Percentiles rank a stretch among this genome's conserved stretches.
These are phyloP conservation scores for Acanthurus tractus DNA, from an alignment of 2,797 vertebrate species.

Conservation along the genomic window DNA sequence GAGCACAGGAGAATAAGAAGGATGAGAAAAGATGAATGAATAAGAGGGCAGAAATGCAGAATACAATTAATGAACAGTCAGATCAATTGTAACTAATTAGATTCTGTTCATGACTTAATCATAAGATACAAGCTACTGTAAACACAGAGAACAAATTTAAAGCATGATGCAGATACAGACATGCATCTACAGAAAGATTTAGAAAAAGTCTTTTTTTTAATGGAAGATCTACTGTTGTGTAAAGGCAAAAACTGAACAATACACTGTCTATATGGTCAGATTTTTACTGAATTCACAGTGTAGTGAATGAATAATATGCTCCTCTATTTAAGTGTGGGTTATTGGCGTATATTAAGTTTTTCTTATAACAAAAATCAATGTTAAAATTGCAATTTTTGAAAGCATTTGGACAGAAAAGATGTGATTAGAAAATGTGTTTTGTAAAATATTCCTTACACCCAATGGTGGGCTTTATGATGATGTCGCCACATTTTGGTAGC, in stretches of 20 bases:
- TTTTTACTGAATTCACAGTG: background rate
- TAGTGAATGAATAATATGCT: background rate
- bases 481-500: background rate
- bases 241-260: background rate
- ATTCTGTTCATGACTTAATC: slow-evolving; percentile 20
- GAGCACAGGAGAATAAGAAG: slow-evolving; percentile 1
- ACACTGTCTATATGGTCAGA: background rate
- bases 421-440: background rate
- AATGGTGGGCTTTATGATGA: background rate
- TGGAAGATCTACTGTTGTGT: background rate
- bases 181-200: background rate
- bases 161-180: background rate
- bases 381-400: background rate
- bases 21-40: slow-evolving; percentile 16
- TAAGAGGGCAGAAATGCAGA: background rate
- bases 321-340: background rate
- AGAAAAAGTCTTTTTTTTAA: no score
- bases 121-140: background rate
- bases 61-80: slow-evolving; percentile 15
- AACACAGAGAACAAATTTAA: background rate
- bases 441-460: background rate
- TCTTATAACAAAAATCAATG: background rate
- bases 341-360: background rate
- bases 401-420: background rate
- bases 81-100: slow-evolving; percentile 23